These are phyloP conservation scores for Buceros bicornis DNA, from an alignment of 2,797 vertebrate genomes.

Conservation along the genomic window DNA sequence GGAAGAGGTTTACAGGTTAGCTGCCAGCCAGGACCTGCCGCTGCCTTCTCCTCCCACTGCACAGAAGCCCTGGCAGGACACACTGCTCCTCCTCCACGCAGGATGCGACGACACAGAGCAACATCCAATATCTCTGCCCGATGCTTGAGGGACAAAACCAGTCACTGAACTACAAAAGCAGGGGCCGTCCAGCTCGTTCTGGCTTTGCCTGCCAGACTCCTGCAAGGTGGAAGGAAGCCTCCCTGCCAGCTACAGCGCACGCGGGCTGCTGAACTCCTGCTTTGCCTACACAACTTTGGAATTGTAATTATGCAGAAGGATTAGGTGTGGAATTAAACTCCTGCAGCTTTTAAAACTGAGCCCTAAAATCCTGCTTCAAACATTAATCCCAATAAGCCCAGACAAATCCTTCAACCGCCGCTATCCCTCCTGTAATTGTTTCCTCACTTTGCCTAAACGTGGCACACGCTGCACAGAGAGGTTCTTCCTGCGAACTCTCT, in stretches of 20 bases:
- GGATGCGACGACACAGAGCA: neutral
- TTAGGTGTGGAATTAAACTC: constrained; percentile 58
- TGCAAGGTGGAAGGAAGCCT: neutral
- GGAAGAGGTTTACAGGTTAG: neutral
- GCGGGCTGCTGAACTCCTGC: neutral
- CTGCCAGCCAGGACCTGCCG: neutral
- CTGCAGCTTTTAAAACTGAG: constrained; percentile 51
- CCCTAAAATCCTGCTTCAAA: constrained; percentile 41
- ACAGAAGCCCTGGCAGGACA: neutral
- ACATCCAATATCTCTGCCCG: neutral
- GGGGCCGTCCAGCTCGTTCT: neutral
- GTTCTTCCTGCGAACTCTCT: neutral
- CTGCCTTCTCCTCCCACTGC: neutral
- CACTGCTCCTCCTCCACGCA: accelerated
- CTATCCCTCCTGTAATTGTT: neutral
- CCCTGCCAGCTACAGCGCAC: neutral
- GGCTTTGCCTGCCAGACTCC: neutral
- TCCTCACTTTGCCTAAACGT: neutral
- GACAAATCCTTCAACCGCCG: constrained; percentile 26
- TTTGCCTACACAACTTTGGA: neutral
- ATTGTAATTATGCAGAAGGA: constrained; percentile 39
- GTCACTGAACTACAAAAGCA: neutral
- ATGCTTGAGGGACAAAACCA: neutral
- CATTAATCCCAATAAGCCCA: constrained; percentile 48
- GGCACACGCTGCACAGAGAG: neutral